phyloP scores from a whole-genome alignment of 2,113 vertebrate species.

The Pandion haliaetus region DNA sequence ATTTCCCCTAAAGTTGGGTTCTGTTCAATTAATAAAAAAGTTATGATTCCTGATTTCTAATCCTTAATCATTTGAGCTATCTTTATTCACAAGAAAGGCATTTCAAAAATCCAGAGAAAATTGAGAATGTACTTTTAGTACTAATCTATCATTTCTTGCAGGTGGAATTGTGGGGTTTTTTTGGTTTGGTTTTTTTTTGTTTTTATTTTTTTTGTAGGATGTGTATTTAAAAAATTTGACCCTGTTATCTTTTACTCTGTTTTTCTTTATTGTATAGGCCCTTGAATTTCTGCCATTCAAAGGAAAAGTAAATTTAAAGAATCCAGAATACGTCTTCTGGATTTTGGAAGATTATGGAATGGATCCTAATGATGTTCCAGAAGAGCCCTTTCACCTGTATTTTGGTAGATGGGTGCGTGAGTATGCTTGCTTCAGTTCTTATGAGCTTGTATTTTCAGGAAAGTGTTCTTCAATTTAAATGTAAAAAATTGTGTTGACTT shows the following conservation, averaged over 20 bases:
- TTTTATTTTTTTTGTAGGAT: not conserved
- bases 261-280: slow-evolving; percentile 71
- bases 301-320: slow-evolving; percentile 91
- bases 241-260: not conserved
- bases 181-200: not conserved
- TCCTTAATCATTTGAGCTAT: not conserved
- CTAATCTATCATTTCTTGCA: not conserved
- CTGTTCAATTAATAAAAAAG: not conserved
- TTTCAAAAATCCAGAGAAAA: not conserved
- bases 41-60: not conserved
- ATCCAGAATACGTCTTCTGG: slow-evolving; percentile 88
- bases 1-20: not conserved
- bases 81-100: not conserved
- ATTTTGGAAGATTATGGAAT: slow-evolving; percentile 93
- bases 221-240: fast-evolving
- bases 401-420: slow-evolving; percentile 96
- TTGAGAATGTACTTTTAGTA: not conserved
- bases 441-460: not conserved
- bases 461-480: not conserved
- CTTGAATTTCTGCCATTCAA: slow-evolving; percentile 93
- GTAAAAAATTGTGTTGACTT: not conserved
- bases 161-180: not conserved
- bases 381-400: slow-evolving; percentile 86
- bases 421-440: not conserved
- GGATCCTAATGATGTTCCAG: slow-evolving; percentile 88